A percentile compares a stretch with the other conserved stretches of the same genome.
Evolutionary conservation across 2,797 vertebrate genomes (phyloP).

Genomic region (Corythornis leucogaster): DNA sequence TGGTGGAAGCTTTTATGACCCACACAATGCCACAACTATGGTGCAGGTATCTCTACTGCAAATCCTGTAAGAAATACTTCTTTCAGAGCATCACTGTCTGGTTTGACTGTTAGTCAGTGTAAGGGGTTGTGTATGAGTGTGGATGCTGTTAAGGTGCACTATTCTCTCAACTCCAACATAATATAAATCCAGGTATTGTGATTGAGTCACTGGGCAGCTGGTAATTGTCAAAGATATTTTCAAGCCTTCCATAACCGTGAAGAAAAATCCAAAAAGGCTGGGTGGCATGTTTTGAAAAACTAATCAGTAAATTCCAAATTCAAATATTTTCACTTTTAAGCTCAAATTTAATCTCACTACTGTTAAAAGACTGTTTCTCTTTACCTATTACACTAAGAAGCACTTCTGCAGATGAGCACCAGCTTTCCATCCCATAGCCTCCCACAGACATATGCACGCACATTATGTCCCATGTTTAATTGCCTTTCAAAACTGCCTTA

Average conservation of each 20-base stretch:
- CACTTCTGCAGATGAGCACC: neutral
- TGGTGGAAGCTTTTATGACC: neutral
- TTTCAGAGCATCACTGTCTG: neutral
- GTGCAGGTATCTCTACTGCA: neutral
- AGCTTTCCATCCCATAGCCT: conserved; percentile 10
- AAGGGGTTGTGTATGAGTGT: fast-evolving
- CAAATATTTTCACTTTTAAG: conserved; percentile 25
- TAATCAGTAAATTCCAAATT: neutral
- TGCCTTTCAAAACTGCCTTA: conserved; percentile 68
- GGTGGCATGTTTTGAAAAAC: neutral
- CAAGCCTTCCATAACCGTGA: neutral
- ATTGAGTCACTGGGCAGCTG: neutral
- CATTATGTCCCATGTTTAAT: conserved; percentile 52
- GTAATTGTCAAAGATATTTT: neutral
- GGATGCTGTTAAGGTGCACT: neutral
- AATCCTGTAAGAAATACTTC: neutral
- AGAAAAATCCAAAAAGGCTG: neutral
- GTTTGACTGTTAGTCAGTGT: neutral
- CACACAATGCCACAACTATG: fast-evolving
- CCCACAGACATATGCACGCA: conserved; percentile 31
- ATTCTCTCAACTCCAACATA: neutral
- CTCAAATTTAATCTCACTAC: neutral
- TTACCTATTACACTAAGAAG: conserved; percentile 19
- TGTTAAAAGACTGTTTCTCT: neutral
- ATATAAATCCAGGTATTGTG: fast-evolving